phyloP scores from a whole-genome alignment of 2,797 vertebrate genomes.

The Heteromormyrus szaboi region DNA sequence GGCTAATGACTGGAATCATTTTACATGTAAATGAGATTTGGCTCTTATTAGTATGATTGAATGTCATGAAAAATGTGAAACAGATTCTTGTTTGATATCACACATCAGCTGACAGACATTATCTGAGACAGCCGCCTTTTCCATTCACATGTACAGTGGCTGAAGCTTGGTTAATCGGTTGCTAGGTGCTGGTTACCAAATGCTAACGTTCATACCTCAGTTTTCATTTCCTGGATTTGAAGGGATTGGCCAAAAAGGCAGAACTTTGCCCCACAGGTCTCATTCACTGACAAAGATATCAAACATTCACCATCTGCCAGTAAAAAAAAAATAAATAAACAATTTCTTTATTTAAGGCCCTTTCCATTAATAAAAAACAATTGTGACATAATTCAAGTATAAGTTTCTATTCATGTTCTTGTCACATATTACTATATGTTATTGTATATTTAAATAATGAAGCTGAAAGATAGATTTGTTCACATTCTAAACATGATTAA shows the following conservation, averaged over 20 bases:
- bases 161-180: neutral
- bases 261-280: neutral
- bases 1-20: slow-evolving; percentile 22
- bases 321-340: neutral
- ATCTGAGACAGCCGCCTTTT: neutral
- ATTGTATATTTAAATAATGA: neutral
- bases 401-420: neutral
- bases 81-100: neutral
- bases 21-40: slow-evolving; percentile 11
- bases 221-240: slow-evolving; percentile 7
- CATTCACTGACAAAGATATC: neutral
- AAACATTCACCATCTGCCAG: slow-evolving; percentile 1
- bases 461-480: neutral
- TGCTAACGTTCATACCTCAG: neutral
- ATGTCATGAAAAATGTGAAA: slow-evolving; percentile 7
- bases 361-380: slow-evolving; percentile 10
- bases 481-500: neutral
- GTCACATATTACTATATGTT: neutral
- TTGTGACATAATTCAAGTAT: neutral
- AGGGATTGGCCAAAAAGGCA: neutral
- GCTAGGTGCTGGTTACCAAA: neutral
- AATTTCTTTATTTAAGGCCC: neutral
- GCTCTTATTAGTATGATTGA: neutral
- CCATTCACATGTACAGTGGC: neutral
- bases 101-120: neutral